Conservation (phyloP, 2,113 vertebrate genomes). For the Silurus meridionalis region DNA sequence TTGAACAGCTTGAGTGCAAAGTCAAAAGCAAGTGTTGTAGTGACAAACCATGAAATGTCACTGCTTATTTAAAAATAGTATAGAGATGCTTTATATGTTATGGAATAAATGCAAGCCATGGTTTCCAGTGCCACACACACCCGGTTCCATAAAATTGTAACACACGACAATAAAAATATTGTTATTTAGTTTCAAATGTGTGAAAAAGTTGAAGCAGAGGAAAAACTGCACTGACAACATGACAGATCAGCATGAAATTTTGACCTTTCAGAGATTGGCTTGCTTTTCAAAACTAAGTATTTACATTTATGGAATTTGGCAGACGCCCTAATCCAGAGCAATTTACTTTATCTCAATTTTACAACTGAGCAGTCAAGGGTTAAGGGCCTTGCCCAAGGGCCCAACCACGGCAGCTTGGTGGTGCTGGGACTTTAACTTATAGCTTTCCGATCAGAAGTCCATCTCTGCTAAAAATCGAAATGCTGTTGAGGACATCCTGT, state of each 20-base stretch:
- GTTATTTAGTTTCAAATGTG: background rate
- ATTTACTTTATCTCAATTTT: too few relatives aligned
- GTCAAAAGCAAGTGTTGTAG: background rate
- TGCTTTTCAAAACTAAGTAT: background rate
- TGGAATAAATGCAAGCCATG: background rate
- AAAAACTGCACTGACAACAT: background rate
- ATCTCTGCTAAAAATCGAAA: background rate
- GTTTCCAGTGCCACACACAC: background rate
- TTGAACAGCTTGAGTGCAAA: background rate
- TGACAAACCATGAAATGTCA: background rate
- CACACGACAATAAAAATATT: background rate
- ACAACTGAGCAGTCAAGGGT: too few relatives aligned
- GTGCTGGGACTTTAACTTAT: too few relatives aligned
- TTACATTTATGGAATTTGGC: background rate
- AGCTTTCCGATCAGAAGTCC: too few relatives aligned
- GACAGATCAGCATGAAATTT: background rate
- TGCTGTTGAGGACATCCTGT: background rate
- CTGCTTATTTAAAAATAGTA: background rate
- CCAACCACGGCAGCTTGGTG: too few relatives aligned
- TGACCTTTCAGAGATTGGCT: background rate
- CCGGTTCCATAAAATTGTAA: background rate
- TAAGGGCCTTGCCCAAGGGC: too few relatives aligned
- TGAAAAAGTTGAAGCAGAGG: background rate
- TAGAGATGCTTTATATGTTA: background rate
- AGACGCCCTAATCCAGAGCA: too few relatives aligned